Base-by-base conservation (phyloP, 1,140 invertebrate genomes). In the Drosophila tsacasi region DNA sequence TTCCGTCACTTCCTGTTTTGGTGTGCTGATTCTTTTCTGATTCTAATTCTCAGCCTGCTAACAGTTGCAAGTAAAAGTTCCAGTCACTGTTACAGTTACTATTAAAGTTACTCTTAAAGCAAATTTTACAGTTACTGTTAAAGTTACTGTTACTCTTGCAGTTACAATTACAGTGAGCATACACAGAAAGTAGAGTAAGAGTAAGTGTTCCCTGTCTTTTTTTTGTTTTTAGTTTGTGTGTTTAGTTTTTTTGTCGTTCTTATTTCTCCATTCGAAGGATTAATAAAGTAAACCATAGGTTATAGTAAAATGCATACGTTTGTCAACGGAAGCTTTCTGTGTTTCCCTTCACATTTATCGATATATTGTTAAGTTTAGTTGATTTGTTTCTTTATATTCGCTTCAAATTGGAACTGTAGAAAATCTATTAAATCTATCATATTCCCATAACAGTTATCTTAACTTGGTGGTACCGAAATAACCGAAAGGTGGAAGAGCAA, bases 401-500 rank as follows among this genome's bases (percentile, higher is more conserved):
- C 57, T 44, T 63, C 42, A 35, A 64, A 68, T 73, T 74, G 84
- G 47, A 84, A 81, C 69, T 81, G 81, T 90, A 79, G 78, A 89
- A 81, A 81, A 61, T 81, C 57, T 73, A 79, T 79, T 79, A 79
- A 77, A 78, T 74, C 72, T 66, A 67, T 79, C 55, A 63, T 84
- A 72, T 81, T 76, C 62, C 58, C 68, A 61, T 68, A 57, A 81
- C 58, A 79, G 49, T 76, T 79, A 54, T 78, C 46, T 68, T 81
- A 57, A 61, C 37, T 77, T 66, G 85, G 84, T 89, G 85, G 84
- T 89, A 90, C 46, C 81, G 65, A 83, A 86, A 84, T 66, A 81
- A 81, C 75, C 74, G 71, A 86, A 82, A 84, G 84, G 81, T 84
- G 84, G 84, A 87, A 87, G 83, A 80, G 64, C 83, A 69, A 86